These are phyloP conservation scores for Xenopus borealis DNA, from an alignment of 2,113 vertebrate species.

Conservation along the genomic window DNA sequence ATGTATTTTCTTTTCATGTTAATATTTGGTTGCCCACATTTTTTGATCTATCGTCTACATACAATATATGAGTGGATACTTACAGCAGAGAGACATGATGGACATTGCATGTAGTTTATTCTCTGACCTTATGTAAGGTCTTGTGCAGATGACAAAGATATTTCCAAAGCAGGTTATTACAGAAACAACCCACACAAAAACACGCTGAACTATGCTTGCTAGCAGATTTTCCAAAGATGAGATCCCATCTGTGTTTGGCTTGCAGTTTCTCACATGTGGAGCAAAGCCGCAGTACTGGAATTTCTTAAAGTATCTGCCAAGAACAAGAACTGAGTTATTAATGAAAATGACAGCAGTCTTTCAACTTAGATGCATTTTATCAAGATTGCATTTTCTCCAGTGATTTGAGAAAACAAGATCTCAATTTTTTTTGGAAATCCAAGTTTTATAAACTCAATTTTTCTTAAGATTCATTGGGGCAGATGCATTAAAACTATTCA, in stretches of 20 bases:
- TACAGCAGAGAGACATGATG: constrained; percentile 96
- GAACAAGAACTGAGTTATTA: constrained; percentile 32
- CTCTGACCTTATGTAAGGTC: constrained; percentile 89
- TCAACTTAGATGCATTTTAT: too few species aligned
- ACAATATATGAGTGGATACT: constrained; percentile 60
- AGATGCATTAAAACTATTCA: too few species aligned
- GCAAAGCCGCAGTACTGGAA: constrained; percentile 97
- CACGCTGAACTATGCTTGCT: constrained; percentile 89
- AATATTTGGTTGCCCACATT: too few species aligned
- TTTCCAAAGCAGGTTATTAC: constrained; percentile 92
- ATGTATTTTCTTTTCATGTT: too few species aligned
- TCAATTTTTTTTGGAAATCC: too few species aligned
- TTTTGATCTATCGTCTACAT: too few species aligned
- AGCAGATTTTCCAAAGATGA: constrained; percentile 92
- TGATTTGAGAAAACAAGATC: too few species aligned
- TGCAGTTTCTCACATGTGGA: constrained; percentile 93
- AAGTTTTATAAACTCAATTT: too few species aligned
- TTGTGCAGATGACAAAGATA: constrained; percentile 93
- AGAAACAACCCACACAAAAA: constrained; percentile 97
- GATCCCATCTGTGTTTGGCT: constrained; percentile 94
- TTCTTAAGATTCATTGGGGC: too few species aligned
- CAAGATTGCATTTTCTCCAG: too few species aligned
- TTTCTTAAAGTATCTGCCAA: constrained; percentile 90
- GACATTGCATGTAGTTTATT: constrained; percentile 92
- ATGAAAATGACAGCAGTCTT: neutral